Conservation (phyloP, 2,113 vertebrate species). For the Myotis davidii region DNA sequence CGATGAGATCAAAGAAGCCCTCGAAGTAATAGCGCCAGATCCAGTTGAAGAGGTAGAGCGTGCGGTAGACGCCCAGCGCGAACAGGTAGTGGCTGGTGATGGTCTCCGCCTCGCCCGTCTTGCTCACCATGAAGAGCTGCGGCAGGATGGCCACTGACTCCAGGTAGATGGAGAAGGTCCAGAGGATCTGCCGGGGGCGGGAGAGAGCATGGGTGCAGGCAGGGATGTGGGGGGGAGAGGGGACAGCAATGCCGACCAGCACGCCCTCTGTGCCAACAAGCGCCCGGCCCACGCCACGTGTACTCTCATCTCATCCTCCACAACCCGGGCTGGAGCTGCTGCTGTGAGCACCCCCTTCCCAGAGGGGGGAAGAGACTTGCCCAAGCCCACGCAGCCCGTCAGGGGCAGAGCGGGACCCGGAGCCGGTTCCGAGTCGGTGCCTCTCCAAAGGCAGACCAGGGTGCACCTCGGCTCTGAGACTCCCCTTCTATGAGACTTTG, state of each 20-base stretch:
- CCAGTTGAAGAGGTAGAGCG: slow-evolving; percentile 86
- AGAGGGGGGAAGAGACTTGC: background rate
- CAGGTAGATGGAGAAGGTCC: slow-evolving; percentile 87
- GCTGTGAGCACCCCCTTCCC: background rate
- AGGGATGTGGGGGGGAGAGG: accelerated
- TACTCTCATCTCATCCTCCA: background rate
- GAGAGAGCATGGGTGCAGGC: too few relatives aligned
- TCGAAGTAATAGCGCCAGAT: slow-evolving; percentile 85
- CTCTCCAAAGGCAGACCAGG: background rate
- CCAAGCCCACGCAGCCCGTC: background rate
- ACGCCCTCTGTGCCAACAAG: accelerated
- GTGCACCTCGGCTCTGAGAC: background rate
- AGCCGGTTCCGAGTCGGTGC: background rate
- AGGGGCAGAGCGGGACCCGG: background rate
- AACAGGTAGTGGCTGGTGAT: slow-evolving; percentile 87
- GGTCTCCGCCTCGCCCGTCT: slow-evolving; percentile 85
- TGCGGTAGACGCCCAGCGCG: slow-evolving; percentile 84
- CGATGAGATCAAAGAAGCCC: slow-evolving; percentile 85
- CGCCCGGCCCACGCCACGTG: accelerated
- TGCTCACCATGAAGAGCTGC: slow-evolving; percentile 86
- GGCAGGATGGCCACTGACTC: slow-evolving; percentile 85
- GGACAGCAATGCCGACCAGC: accelerated
- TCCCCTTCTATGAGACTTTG: background rate
- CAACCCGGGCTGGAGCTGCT: background rate
- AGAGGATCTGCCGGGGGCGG: slow-evolving; percentile 78